Percentiles rank a stretch among this genome's conserved stretches.
These are phyloP conservation scores for Shinisaurus crocodilurus DNA, from an alignment of 2,113 vertebrate species.

Conservation along the genomic window DNA sequence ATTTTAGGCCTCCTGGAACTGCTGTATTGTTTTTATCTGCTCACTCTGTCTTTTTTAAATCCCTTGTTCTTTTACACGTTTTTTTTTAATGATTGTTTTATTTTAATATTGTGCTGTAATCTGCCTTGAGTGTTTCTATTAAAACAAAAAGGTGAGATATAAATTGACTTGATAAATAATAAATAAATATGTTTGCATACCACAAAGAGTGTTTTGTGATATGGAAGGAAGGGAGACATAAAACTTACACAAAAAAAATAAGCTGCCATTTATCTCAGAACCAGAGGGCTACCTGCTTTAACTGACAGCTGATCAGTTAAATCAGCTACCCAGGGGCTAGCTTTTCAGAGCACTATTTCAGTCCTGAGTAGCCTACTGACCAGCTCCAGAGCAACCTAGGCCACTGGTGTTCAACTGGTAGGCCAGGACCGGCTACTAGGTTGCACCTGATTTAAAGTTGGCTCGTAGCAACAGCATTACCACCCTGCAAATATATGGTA, in stretches of 20 bases:
- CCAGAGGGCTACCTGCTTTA: neutral
- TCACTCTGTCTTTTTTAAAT: neutral
- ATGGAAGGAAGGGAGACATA: neutral
- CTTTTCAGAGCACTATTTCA: too few species aligned
- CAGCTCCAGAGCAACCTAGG: too few species aligned
- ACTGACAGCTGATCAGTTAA: neutral
- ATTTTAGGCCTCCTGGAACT: neutral
- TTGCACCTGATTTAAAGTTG: neutral
- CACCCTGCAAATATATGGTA: neutral
- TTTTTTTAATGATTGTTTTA: neutral
- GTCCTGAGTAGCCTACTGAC: too few species aligned
- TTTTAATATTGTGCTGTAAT: neutral
- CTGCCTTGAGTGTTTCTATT: neutral
- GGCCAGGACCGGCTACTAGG: too few species aligned
- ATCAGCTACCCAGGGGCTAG: too few species aligned
- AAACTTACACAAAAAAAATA: neutral
- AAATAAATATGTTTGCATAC: neutral
- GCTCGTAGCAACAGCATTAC: too few species aligned
- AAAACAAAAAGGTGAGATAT: neutral
- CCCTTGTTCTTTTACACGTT: too few species aligned
- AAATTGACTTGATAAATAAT: too few species aligned
- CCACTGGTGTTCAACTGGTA: neutral
- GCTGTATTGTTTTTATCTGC: neutral
- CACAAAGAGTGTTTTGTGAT: neutral
- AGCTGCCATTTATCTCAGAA: too few species aligned